phyloP scores from a whole-genome alignment of 2,888 invertebrate genomes.

The Theretra japonica region DNA sequence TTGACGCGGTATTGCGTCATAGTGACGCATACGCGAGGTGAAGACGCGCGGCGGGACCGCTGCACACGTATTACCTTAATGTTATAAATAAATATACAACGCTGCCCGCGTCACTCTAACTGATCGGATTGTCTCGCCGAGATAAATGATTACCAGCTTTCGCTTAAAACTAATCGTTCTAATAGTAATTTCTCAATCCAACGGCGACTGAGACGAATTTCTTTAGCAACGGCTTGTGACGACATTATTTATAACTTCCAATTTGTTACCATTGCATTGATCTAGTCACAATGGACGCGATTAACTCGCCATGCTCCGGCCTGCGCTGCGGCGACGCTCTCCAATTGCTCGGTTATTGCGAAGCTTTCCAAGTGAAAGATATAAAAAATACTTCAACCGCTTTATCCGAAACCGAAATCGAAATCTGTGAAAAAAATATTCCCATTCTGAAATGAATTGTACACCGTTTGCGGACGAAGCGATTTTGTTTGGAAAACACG shows the following conservation, averaged over 20 bases:
- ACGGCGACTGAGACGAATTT: slow-evolving; percentile 65
- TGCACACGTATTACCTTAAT: slow-evolving; percentile 50
- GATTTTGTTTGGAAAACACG: slow-evolving; percentile 7
- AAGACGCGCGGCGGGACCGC: slow-evolving; percentile 45
- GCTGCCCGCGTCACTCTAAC: slow-evolving; percentile 52
- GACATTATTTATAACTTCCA: slow-evolving; percentile 59
- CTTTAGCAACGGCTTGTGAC: slow-evolving; percentile 60
- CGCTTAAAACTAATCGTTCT: slow-evolving; percentile 70
- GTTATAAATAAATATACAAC: slow-evolving; percentile 57
- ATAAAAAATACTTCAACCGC: slow-evolving; percentile 23
- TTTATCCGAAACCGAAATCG: background rate
- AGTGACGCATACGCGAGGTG: slow-evolving; percentile 52
- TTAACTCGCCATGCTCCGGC: slow-evolving; percentile 16
- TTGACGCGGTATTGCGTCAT: slow-evolving; percentile 51
- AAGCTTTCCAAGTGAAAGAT: background rate
- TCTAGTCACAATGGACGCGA: slow-evolving; percentile 32
- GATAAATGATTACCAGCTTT: slow-evolving; percentile 71
- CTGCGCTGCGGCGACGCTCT: slow-evolving; percentile 9
- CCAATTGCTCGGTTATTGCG: background rate
- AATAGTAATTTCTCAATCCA: slow-evolving; percentile 73
- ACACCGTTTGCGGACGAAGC: background rate
- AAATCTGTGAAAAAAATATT: background rate
- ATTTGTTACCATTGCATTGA: slow-evolving; percentile 52
- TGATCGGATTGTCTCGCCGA: slow-evolving; percentile 62
- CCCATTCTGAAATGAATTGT: slow-evolving; percentile 8